Evolutionary conservation across 2,888 invertebrate genomes (phyloP).

Genomic region (Ceratothoa steindachneri): DNA sequence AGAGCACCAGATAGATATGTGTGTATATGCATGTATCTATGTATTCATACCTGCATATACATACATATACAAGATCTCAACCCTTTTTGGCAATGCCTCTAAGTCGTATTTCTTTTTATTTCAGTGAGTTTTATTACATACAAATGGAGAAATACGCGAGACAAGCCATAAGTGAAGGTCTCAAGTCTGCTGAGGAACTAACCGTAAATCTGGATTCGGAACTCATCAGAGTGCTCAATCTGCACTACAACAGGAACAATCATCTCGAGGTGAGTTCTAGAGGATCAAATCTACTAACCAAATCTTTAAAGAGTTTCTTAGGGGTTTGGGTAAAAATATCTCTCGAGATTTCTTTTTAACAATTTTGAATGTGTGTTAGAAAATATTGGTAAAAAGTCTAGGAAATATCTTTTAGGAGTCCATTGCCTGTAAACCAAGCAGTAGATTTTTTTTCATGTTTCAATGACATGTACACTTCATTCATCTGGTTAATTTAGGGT

Average conservation of each 20-base stretch:
- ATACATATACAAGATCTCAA: neutral
- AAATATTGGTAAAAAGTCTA: too few relatives aligned
- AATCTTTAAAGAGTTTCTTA: too few relatives aligned
- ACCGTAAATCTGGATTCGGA: conserved; percentile 93
- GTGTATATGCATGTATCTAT: conserved; percentile 6
- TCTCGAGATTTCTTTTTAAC: neutral
- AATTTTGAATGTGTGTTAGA: too few relatives aligned
- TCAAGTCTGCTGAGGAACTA: conserved; percentile 86
- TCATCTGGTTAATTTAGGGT: too few relatives aligned
- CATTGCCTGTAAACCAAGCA: too few relatives aligned
- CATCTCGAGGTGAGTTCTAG: conserved; percentile 77
- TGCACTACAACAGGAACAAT: conserved; percentile 97
- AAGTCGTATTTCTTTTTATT: conserved; percentile 52
- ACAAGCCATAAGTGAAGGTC: conserved; percentile 94
- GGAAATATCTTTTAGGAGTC: too few relatives aligned
- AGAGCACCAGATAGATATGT: neutral
- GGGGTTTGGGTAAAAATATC: neutral
- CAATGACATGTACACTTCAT: too few relatives aligned
- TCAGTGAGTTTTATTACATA: conserved; percentile 99
- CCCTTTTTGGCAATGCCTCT: neutral
- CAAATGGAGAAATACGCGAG: conserved; percentile 99
- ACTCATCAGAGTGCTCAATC: conserved; percentile 93
- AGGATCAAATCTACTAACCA: neutral
- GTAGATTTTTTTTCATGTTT: too few relatives aligned
- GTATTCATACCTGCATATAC: conserved; percentile 1